Evolutionary conservation across 2,888 invertebrate genomes (phyloP), one percentile per base, ranked within the genome.

Genomic region (Oxycera nigricornis): DNA sequence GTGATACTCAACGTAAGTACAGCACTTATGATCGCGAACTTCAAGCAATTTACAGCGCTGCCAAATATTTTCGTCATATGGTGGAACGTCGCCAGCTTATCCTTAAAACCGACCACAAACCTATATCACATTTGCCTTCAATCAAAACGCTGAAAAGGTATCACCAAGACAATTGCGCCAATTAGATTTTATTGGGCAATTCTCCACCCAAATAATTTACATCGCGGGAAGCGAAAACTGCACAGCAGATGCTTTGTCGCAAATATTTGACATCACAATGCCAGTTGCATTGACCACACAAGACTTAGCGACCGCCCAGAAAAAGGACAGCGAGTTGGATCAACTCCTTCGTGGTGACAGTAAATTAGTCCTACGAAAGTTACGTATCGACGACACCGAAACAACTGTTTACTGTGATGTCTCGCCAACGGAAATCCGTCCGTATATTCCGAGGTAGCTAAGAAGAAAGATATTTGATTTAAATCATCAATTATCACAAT

Each of bases 151-250:
- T 2, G 80, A 81, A 0, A 80, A 80, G 17, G 79, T 79, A 24
- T 80, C 81, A 1, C 83, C 83, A 1, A 61, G 82, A 6, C 82
- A 83, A 73, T 76, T 78, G 14, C 73, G 82, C 1, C 80, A 83
- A 3, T 76, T 85, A 0, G 80, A 82, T 20, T 20, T 20, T 17
- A 55, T 55, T 55, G 17, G 22, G 3, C 11, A 55, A 55, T 55
- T 55, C 17, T 55, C 55, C n/a, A 55, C 22, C 2, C 17, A 2
- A 11, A n/a, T 55, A 4, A 24, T 55, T 2, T 17, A 55, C 20
- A 55, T 55, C 17, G 22, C 22, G 14, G 11, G 20, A 24, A 24
- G 22, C 2, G 55, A 20, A 20, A 55, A 55, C 55, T 11, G 11
- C 22, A 55, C 22, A 20, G 55, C 55, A 55, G 55, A 55, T 20